Evolutionary conservation across 1,140 invertebrate genomes (phyloP).

Genomic region (Elysia chlorotica): DNA sequence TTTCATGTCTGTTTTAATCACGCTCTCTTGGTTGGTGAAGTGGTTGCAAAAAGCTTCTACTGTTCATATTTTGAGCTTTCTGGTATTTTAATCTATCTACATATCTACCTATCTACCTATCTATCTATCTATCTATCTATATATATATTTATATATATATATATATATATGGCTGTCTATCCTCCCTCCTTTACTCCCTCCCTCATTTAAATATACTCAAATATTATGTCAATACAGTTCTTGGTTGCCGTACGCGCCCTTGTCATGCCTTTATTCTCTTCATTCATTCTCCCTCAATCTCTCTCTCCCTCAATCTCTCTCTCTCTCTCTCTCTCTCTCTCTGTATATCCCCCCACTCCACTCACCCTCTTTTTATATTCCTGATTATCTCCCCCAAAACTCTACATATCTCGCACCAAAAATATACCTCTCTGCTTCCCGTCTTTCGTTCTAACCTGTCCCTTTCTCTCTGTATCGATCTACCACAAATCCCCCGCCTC

Average conservation of each 20-base stretch:
- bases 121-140: background rate
- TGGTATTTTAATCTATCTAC: too few species aligned
- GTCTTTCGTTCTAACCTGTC: too few species aligned
- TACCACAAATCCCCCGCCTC: too few species aligned
- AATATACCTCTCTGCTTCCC: too few species aligned
- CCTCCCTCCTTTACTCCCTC: background rate
- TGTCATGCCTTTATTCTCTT: background rate
- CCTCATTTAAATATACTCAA: background rate
- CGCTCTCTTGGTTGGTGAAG: too few species aligned
- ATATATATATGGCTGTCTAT: too few species aligned
- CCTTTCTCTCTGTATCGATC: too few species aligned
- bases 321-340: slow-evolving; percentile 4
- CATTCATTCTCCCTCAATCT: background rate
- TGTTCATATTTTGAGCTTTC: too few species aligned
- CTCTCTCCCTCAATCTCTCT: background rate
- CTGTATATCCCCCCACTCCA: background rate
- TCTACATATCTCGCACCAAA: too few species aligned
- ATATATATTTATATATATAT: too few species aligned
- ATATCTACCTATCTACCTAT: background rate
- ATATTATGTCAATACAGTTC: background rate
- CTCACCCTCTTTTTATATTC: background rate
- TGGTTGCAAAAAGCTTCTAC: too few species aligned
- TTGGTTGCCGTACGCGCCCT: background rate
- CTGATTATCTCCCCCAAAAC: background rate
- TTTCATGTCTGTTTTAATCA: too few species aligned